Evolutionary conservation across 2,113 vertebrate genomes (phyloP).

Genomic region (Mirounga angustirostris): DNA sequence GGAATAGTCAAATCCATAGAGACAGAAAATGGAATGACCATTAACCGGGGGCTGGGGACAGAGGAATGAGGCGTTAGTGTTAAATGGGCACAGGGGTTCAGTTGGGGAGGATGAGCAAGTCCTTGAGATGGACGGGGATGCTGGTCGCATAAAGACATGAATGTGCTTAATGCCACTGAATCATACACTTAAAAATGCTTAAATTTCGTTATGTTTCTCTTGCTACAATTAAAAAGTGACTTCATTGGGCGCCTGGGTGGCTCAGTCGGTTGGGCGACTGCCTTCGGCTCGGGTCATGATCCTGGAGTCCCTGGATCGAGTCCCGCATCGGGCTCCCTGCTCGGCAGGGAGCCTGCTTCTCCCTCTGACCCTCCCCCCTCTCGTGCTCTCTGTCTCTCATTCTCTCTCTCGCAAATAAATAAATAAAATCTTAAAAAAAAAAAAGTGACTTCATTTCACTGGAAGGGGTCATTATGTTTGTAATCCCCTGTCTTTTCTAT

Average conservation of each 20-base stretch:
- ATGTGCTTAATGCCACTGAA: neutral
- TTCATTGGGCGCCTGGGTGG: neutral
- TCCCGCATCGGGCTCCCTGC: too few relatives aligned
- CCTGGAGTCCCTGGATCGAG: too few relatives aligned
- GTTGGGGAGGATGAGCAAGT: neutral
- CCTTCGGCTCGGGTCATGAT: too few relatives aligned
- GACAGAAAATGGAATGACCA: neutral
- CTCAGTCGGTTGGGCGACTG: too few relatives aligned
- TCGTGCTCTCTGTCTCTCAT: too few relatives aligned
- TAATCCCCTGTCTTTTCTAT: neutral
- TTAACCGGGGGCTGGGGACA: rapidly evolving
- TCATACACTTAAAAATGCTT: neutral
- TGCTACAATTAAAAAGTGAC: neutral
- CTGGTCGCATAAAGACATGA: rapidly evolving
- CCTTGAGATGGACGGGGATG: too few relatives aligned
- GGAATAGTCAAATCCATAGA: neutral
- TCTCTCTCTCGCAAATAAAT: too few relatives aligned
- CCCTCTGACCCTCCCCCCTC: too few relatives aligned
- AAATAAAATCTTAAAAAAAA: too few relatives aligned
- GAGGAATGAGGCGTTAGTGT: neutral
- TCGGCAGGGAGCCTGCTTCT: too few relatives aligned
- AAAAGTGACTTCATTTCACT: neutral
- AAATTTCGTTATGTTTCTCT: neutral
- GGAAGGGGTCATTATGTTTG: neutral
- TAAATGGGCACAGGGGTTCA: neutral